These are phyloP conservation scores for Drosophila nigritarsus DNA, from an alignment of 2,888 invertebrate genomes.

Conservation along the genomic window DNA sequence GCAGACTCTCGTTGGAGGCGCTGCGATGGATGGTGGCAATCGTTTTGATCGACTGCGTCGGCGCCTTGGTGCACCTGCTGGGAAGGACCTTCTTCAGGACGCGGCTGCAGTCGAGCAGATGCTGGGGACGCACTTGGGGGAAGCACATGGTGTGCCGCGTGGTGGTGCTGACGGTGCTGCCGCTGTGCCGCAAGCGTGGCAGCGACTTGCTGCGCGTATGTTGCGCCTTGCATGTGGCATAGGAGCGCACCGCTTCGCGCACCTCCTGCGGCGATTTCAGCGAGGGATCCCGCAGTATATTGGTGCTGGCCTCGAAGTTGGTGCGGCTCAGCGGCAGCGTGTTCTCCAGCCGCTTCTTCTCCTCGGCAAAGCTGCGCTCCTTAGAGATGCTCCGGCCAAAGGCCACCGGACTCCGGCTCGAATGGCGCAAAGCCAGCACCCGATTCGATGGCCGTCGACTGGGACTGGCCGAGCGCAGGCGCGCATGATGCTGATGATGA, in stretches of 20 bases:
- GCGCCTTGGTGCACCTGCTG: slow-evolving; percentile 43
- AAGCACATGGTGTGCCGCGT: slow-evolving; percentile 77
- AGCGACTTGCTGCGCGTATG: slow-evolving; percentile 83
- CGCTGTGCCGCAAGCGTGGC: slow-evolving; percentile 70
- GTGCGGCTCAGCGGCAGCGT: slow-evolving; percentile 81
- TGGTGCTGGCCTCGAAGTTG: slow-evolving; percentile 84
- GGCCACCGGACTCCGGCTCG: slow-evolving; percentile 85
- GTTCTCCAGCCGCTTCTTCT: slow-evolving; percentile 86
- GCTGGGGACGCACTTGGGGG: slow-evolving; percentile 64
- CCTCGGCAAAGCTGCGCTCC: slow-evolving; percentile 87
- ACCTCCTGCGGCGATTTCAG: slow-evolving; percentile 87
- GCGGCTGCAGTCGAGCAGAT: slow-evolving; percentile 59
- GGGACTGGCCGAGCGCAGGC: slow-evolving; percentile 82
- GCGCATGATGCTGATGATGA: slow-evolving; percentile 56
- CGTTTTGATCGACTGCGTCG: slow-evolving; percentile 57
- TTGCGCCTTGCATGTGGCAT: slow-evolving; percentile 80
- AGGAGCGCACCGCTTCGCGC: slow-evolving; percentile 85
- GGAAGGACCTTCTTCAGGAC: slow-evolving; percentile 49
- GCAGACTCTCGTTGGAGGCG: slow-evolving; percentile 82
- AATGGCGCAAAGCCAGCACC: slow-evolving; percentile 75
- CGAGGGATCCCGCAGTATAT: slow-evolving; percentile 86
- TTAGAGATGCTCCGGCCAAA: slow-evolving; percentile 86
- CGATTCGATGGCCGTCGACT: slow-evolving; percentile 63
- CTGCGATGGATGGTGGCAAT: slow-evolving; percentile 47
- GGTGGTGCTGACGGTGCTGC: slow-evolving; percentile 71